These are phyloP conservation scores for Oligia fasciuncula DNA, from an alignment of 2,888 invertebrate species.

Conservation along the genomic window DNA sequence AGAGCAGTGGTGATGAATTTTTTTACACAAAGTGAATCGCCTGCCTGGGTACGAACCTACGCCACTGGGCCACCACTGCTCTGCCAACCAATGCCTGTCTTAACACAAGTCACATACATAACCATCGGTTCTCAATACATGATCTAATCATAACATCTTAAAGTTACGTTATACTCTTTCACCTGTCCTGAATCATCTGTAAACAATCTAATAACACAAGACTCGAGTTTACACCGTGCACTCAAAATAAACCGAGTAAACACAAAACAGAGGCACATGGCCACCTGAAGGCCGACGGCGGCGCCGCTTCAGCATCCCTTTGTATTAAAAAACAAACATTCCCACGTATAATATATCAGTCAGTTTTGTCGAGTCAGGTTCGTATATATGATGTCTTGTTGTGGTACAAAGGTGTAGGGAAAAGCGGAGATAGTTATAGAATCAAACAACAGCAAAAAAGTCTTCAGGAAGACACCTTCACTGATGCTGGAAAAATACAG, in stretches of 20 bases:
- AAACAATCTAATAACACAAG: neutral
- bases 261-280: constrained; percentile 29
- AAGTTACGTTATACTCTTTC: neutral
- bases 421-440: neutral
- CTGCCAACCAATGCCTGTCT: no score
- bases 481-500: neutral
- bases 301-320: constrained; percentile 56
- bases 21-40: no score
- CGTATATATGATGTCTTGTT: constrained; percentile 20
- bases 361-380: constrained; percentile 64
- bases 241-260: constrained; percentile 1
- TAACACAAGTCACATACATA: no score
- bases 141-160: neutral
- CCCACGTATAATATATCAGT: constrained; percentile 69
- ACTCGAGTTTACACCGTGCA: constrained; percentile 13
- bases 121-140: neutral
- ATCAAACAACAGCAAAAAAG: neutral
- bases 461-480: neutral
- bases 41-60: no score
- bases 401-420: neutral
- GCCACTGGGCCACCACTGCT: no score
- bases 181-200: neutral
- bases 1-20: no score
- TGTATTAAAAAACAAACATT: constrained; percentile 31
- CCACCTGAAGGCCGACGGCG: constrained; percentile 29